Evolutionary conservation across 2,888 invertebrate species (phyloP).

Genomic region (Bibio marci): DNA sequence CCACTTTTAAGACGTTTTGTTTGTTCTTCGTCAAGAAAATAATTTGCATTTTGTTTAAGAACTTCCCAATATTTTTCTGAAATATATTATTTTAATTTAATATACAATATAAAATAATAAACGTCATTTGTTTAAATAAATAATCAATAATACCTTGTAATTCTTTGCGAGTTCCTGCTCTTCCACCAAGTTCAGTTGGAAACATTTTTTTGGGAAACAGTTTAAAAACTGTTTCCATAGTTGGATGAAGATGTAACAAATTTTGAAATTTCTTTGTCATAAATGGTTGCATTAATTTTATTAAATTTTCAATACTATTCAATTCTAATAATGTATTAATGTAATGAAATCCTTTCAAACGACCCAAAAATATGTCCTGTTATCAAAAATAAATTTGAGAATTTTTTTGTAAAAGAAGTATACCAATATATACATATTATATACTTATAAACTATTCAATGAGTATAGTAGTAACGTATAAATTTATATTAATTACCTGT

Average conservation of each 20-base stretch:
- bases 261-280: conserved; percentile 46
- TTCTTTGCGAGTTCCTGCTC: conserved; percentile 24
- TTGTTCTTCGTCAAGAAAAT: conserved; percentile 32
- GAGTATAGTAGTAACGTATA: too few relatives aligned
- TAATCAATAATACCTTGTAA: too few relatives aligned
- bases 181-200: conserved; percentile 46
- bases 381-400: too few relatives aligned
- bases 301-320: conserved; percentile 42
- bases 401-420: too few relatives aligned
- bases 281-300: conserved; percentile 44
- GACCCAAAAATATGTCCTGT: conserved; percentile 11
- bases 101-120: too few relatives aligned
- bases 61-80: conserved; percentile 26
- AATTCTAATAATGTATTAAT: conserved; percentile 50
- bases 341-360: conserved; percentile 50
- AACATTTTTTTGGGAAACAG: conserved; percentile 37
- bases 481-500: too few relatives aligned
- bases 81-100: conserved; percentile 10
- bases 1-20: conserved; percentile 36
- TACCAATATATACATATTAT: too few relatives aligned
- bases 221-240: conserved; percentile 30
- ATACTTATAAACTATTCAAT: too few relatives aligned
- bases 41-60: conserved; percentile 25
- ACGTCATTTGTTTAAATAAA: too few relatives aligned
- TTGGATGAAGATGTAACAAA: conserved; percentile 35